Conservation (phyloP, 1,140 invertebrate genomes). For the Hycleus phaleratus region DNA sequence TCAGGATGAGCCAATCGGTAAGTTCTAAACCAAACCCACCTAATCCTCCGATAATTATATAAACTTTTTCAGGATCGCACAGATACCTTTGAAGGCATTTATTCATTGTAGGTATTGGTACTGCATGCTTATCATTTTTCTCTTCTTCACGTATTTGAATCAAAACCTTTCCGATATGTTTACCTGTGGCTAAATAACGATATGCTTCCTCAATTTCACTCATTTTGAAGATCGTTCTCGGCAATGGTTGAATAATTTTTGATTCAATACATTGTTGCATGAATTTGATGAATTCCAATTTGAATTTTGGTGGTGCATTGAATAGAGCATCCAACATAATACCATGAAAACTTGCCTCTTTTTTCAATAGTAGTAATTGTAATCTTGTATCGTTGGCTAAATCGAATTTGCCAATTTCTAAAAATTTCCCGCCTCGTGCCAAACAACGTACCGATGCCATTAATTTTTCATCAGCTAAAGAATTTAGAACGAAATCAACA, state of each 20-base stretch:
- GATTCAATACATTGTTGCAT: slow-evolving; percentile 74
- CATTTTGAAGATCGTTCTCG: slow-evolving; percentile 57
- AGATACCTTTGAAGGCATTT: slow-evolving; percentile 17
- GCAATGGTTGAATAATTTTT: slow-evolving; percentile 79
- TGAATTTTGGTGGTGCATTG: slow-evolving; percentile 42
- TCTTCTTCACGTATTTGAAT: slow-evolving; percentile 58
- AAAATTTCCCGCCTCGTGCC: slow-evolving; percentile 55
- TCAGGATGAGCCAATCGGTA: slow-evolving; percentile 73
- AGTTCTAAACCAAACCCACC: slow-evolving; percentile 91
- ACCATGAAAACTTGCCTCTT: slow-evolving; percentile 81
- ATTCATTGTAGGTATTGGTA: not conserved
- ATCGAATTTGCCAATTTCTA: slow-evolving; percentile 75
- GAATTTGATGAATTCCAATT: slow-evolving; percentile 38
- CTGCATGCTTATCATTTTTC: slow-evolving; percentile 15
- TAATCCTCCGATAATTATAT: slow-evolving; percentile 64
- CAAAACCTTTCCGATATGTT: slow-evolving; percentile 81
- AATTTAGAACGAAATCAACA: slow-evolving; percentile 62
- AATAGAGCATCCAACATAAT: slow-evolving; percentile 72
- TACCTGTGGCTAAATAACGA: slow-evolving; percentile 71
- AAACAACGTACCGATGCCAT: slow-evolving; percentile 72
- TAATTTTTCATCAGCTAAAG: slow-evolving; percentile 59
- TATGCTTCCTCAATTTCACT: slow-evolving; percentile 60
- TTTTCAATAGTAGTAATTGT: slow-evolving; percentile 68
- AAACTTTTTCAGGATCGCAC: slow-evolving; percentile 44
- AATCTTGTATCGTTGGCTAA: slow-evolving; percentile 55